Evolutionary conservation across 2,888 invertebrate genomes (phyloP).

Genomic region (Scaptomyza polygonia): DNA sequence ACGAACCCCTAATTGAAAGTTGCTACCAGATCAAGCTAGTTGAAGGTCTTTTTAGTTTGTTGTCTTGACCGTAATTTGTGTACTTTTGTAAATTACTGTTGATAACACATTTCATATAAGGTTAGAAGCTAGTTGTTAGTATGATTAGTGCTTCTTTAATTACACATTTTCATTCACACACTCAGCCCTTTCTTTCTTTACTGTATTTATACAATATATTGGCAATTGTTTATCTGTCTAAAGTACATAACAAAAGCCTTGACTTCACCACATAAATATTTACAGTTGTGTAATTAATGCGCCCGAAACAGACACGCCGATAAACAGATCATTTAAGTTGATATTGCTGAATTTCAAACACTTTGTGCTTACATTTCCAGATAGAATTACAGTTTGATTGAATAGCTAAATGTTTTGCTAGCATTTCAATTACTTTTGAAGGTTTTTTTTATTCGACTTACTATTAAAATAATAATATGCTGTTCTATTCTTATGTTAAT

Average conservation of each 20-base stretch:
- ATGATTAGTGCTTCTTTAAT: not conserved
- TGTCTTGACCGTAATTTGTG: not conserved
- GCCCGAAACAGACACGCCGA: slow-evolving; percentile 7
- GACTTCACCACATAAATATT: slow-evolving; percentile 42
- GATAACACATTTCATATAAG: not conserved
- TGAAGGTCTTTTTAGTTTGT: slow-evolving; percentile 20
- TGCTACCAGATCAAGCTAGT: not conserved
- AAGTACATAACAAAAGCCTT: slow-evolving; percentile 37
- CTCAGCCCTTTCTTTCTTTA: not conserved
- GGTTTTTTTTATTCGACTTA: slow-evolving; percentile 21
- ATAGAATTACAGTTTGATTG: slow-evolving; percentile 45
- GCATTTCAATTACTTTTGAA: slow-evolving; percentile 57
- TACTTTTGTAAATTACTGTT: slow-evolving; percentile 12
- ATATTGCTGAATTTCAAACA: slow-evolving; percentile 22
- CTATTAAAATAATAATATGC: slow-evolving; percentile 25
- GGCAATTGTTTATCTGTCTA: slow-evolving; percentile 36
- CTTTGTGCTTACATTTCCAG: slow-evolving; percentile 28
- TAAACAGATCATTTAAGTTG: slow-evolving; percentile 15
- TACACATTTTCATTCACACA: slow-evolving; percentile 15
- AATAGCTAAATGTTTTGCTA: slow-evolving; percentile 34
- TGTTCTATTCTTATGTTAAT: slow-evolving; percentile 54
- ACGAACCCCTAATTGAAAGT: slow-evolving; percentile 15
- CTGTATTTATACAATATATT: slow-evolving; percentile 11
- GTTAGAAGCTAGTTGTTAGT: not conserved
- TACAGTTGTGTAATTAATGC: slow-evolving; percentile 47